These are phyloP conservation scores for Belonocnema kinseyi DNA, from an alignment of 1,140 invertebrate species.

Conservation along the genomic window DNA sequence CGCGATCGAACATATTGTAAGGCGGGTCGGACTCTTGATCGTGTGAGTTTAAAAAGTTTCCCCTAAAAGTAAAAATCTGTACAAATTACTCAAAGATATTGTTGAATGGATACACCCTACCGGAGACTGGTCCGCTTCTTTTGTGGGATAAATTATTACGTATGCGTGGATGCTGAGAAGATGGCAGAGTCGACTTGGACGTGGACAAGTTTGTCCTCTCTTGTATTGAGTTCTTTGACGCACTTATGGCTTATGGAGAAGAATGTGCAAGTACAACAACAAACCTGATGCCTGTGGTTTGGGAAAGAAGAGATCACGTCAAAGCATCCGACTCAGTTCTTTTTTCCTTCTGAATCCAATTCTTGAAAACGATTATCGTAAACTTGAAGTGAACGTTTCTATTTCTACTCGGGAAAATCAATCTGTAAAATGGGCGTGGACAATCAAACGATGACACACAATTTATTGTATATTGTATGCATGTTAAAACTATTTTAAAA, in stretches of 20 bases:
- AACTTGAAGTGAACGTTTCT: neutral
- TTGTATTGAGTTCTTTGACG: constrained; percentile 15
- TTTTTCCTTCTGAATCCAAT: constrained; percentile 2
- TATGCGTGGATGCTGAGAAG: constrained; percentile 51
- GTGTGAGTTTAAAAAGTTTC: neutral
- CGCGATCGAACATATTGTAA: constrained; percentile 60
- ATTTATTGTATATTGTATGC: no score
- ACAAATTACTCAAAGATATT: constrained; percentile 62
- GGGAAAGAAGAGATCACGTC: constrained; percentile 14
- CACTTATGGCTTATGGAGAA: constrained; percentile 3
- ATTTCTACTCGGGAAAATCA: neutral
- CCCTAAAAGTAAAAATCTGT: constrained; percentile 53
- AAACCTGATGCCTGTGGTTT: constrained; percentile 27
- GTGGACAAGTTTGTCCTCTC: constrained; percentile 23
- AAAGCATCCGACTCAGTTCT: constrained; percentile 14
- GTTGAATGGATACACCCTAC: constrained; percentile 57
- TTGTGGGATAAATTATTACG: constrained; percentile 69
- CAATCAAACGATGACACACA: neutral
- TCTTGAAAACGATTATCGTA: constrained; percentile 9
- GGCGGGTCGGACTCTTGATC: constrained; percentile 29
- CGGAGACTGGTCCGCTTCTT: constrained; percentile 45
- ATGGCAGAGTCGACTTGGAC: constrained; percentile 40
- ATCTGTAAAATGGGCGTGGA: neutral
- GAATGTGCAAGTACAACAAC: constrained; percentile 28
- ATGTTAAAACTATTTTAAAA: no score